Evolutionary conservation across 2,797 vertebrate genomes (phyloP).

Genomic region (Pseudotriccus pelzelni): DNA sequence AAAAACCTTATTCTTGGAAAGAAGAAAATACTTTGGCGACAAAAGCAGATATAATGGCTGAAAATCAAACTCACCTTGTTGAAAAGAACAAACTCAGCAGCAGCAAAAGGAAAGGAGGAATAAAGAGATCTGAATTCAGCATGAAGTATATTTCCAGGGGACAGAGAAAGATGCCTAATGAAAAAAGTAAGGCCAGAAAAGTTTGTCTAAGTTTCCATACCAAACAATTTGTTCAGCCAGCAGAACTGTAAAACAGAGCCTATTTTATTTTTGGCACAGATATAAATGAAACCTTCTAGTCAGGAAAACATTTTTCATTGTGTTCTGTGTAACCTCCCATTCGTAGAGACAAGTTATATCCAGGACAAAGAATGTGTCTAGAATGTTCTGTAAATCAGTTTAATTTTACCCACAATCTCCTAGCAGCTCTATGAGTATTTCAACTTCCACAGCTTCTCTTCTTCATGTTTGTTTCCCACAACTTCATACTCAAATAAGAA

Average conservation of each 20-base stretch:
- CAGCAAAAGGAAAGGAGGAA: background rate
- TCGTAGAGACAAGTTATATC: background rate
- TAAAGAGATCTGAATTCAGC: background rate
- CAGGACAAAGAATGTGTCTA: background rate
- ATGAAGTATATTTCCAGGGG: background rate
- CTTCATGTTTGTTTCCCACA: background rate
- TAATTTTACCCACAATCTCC: background rate
- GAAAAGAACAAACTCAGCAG: background rate
- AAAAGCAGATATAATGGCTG: background rate
- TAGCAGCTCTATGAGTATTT: background rate
- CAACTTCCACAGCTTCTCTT: background rate
- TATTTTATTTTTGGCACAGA: constrained; percentile 57
- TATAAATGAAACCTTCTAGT: constrained; percentile 41
- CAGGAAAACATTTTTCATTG: constrained; percentile 47
- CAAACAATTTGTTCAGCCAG: constrained; percentile 60
- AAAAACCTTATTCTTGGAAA: background rate
- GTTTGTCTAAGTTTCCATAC: constrained; percentile 28
- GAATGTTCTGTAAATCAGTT: background rate
- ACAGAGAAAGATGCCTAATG: constrained; percentile 3
- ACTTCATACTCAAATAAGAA: background rate
- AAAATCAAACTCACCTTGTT: background rate
- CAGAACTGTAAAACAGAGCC: constrained; percentile 33
- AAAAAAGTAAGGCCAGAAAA: constrained; percentile 39
- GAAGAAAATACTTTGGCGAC: background rate
- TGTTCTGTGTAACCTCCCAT: background rate